These are phyloP conservation scores for Scartelaos histophorus DNA, from an alignment of 2,113 vertebrate genomes.

Conservation along the genomic window DNA sequence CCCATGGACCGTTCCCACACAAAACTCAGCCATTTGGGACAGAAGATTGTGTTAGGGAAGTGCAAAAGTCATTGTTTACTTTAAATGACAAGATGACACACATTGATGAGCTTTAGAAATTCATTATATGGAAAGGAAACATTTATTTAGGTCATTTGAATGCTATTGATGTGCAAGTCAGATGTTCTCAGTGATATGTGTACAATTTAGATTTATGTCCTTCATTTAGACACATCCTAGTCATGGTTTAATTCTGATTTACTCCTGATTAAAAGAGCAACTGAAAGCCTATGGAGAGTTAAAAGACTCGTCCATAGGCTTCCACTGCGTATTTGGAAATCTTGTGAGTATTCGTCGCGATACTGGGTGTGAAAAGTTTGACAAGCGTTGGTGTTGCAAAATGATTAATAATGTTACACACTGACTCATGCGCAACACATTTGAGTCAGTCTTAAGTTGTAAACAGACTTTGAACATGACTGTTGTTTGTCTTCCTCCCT, in stretches of 20 bases:
- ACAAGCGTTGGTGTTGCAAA: neutral
- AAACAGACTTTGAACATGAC: neutral
- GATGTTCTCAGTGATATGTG: neutral
- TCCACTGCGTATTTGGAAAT: neutral
- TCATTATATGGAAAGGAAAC: neutral
- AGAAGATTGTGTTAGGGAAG: neutral
- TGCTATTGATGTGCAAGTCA: neutral
- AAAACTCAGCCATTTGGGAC: conserved; percentile 2
- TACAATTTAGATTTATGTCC: neutral
- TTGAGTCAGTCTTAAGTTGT: neutral
- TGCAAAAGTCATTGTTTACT: neutral
- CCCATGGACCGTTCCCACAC: conserved; percentile 10
- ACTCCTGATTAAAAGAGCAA: no score
- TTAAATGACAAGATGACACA: neutral
- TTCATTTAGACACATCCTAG: neutral
- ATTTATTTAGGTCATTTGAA: neutral
- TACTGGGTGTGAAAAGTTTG: neutral
- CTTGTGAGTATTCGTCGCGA: neutral
- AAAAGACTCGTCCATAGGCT: neutral
- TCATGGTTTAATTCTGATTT: neutral
- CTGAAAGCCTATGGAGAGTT: neutral
- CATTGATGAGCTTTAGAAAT: neutral
- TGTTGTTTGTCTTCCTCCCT: conserved; percentile 14
- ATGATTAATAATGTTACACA: conserved; percentile 1
- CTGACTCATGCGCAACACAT: neutral